Conservation (phyloP, 1,140 invertebrate species). For the Carposina sasakii region DNA sequence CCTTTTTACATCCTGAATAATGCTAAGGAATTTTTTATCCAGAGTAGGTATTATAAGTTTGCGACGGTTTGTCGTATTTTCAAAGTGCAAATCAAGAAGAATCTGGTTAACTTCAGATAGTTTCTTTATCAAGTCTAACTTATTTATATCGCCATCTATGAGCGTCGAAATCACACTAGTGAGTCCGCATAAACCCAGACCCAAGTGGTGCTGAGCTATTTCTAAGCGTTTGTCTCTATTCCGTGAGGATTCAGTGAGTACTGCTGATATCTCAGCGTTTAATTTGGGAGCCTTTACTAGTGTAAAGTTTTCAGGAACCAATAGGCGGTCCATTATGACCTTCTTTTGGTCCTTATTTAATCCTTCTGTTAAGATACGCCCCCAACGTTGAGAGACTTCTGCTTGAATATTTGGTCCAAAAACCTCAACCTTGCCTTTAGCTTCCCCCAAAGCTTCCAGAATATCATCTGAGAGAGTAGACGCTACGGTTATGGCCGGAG, state of each 20-base stretch:
- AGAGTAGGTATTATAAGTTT: neutral
- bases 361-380: neutral
- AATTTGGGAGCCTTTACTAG: neutral
- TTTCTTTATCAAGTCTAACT: slow-evolving; percentile 9
- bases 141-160: too few relatives aligned
- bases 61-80: slow-evolving; percentile 4
- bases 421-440: neutral
- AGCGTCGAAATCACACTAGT: too few relatives aligned
- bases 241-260: neutral
- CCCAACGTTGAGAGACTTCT: neutral
- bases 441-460: neutral
- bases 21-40: slow-evolving; percentile 5
- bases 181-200: too few relatives aligned
- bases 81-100: slow-evolving; percentile 1
- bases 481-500: too few relatives aligned
- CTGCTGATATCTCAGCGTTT: neutral
- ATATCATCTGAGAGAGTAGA: neutral
- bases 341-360: neutral
- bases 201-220: too few relatives aligned
- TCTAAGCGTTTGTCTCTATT: neutral
- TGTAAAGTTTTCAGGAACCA: neutral
- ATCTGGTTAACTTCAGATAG: slow-evolving; percentile 3
- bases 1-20: slow-evolving; percentile 3
- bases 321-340: too few relatives aligned
- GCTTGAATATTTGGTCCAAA: neutral